Evolutionary conservation across 2,797 vertebrate species (phyloP).

Genomic region (Urophycis tenuis): DNA sequence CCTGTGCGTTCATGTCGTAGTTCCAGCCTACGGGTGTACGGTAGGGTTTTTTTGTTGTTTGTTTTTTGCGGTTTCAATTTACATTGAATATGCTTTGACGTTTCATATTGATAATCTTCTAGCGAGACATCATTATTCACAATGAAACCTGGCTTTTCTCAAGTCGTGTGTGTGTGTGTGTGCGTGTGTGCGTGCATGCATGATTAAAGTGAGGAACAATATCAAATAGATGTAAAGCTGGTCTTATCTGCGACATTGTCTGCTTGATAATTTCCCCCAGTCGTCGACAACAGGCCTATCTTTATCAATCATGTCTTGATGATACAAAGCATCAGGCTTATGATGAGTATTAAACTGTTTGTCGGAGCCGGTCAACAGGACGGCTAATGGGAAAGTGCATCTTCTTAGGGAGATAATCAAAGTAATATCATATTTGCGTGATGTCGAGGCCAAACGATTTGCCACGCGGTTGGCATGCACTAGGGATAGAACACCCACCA

Average conservation of each 20-base stretch:
- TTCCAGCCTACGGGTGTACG: no score
- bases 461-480: not conserved
- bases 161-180: no score
- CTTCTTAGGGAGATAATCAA: constrained; percentile 53
- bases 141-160: no score
- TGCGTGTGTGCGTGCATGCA: no score
- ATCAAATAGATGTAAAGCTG: not conserved
- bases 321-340: not conserved
- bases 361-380: constrained; percentile 33
- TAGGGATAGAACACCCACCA: not conserved
- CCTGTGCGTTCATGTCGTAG: no score
- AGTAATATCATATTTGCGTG: constrained; percentile 20
- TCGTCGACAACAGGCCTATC: not conserved
- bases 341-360: constrained; percentile 42
- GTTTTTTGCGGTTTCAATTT: no score
- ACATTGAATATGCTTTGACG: no score
- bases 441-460: constrained; percentile 21
- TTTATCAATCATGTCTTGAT: not conserved
- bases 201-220: not conserved
- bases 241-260: not conserved
- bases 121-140: no score
- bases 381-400: constrained; percentile 14
- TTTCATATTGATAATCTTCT: no score
- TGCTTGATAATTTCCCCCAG: not conserved
- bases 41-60: no score